These are phyloP conservation scores for Holocentrus rufus DNA, from an alignment of 2,797 vertebrate species.

Conservation along the genomic window DNA sequence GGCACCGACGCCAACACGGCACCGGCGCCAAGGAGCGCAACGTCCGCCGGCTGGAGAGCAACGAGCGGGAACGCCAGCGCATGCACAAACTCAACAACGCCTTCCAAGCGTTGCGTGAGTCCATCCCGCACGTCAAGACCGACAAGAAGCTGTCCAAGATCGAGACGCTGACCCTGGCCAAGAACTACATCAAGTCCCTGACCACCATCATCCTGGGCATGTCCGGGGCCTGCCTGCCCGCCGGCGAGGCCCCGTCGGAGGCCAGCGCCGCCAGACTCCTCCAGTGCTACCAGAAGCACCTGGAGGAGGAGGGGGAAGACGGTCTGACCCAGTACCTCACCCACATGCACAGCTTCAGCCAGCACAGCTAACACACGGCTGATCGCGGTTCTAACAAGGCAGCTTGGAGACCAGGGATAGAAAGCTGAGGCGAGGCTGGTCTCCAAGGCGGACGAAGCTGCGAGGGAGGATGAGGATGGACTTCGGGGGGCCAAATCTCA, in stretches of 20 bases:
- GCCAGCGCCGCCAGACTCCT: slow-evolving; percentile 83
- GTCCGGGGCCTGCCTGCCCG: slow-evolving; percentile 87
- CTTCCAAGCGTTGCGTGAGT: slow-evolving; percentile 94
- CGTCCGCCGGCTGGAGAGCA: slow-evolving; percentile 92
- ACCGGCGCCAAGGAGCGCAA: slow-evolving; percentile 85
- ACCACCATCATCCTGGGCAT: slow-evolving; percentile 94
- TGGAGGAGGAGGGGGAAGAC: slow-evolving; percentile 83
- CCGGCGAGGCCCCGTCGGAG: slow-evolving; percentile 74
- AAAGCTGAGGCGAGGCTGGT: slow-evolving; percentile 6
- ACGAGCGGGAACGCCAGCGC: slow-evolving; percentile 94
- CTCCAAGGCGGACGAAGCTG: not conserved
- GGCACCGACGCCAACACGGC: slow-evolving; percentile 74
- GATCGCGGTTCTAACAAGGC: not conserved
- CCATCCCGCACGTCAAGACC: slow-evolving; percentile 93
- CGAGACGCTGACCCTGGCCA: slow-evolving; percentile 96
- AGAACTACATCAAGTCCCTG: slow-evolving; percentile 98
- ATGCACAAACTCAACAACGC: slow-evolving; percentile 99
- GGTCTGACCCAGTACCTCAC: slow-evolving; percentile 88
- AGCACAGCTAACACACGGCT: slow-evolving; percentile 80
- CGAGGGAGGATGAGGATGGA: not conserved
- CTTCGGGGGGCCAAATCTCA: slow-evolving; percentile 20
- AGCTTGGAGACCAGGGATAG: slow-evolving; percentile 8
- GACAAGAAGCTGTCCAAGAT: slow-evolving; percentile 99
- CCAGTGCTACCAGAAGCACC: slow-evolving; percentile 89
- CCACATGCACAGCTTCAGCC: slow-evolving; percentile 85